Percentiles rank a stretch among this genome's conserved stretches.
Conservation (phyloP, 2,888 invertebrate genomes). For the Dusona sp. region DNA sequence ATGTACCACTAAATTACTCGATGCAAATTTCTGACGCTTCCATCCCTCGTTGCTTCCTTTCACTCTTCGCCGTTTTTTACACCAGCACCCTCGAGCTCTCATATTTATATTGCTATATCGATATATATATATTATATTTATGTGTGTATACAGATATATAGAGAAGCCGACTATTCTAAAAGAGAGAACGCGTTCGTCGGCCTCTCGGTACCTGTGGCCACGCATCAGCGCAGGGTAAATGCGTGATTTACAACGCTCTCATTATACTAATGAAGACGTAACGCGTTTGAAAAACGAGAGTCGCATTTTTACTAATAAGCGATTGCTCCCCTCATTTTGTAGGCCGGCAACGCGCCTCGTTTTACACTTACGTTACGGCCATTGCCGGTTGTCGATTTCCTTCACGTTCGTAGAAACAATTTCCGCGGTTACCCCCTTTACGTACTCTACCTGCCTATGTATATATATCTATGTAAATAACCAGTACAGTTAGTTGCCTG, state of each 20-base stretch:
- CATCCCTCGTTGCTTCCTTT: constrained; percentile 67
- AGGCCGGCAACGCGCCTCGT: constrained; percentile 65
- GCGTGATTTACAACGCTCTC: constrained; percentile 82
- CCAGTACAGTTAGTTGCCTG: constrained; percentile 8
- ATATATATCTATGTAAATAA: background rate
- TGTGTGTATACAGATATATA: background rate
- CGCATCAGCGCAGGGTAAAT: constrained; percentile 68
- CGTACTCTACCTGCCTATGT: background rate
- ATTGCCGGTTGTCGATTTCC: constrained; percentile 50
- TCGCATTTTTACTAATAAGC: constrained; percentile 76
- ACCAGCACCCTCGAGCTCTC: constrained; percentile 58
- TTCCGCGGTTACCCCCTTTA: constrained; percentile 46
- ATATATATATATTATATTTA: background rate
- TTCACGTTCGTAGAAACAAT: constrained; percentile 67
- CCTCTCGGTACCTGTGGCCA: constrained; percentile 57
- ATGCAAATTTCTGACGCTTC: constrained; percentile 81
- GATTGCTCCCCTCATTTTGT: constrained; percentile 43
- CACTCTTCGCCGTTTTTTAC: constrained; percentile 20
- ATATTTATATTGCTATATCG: constrained; percentile 12
- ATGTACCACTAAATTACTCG: constrained; percentile 82
- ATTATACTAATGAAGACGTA: constrained; percentile 84
- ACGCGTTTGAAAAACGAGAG: constrained; percentile 74
- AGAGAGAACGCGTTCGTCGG: constrained; percentile 44
- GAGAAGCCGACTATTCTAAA: constrained; percentile 12
- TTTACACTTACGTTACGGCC: constrained; percentile 49